Percentiles rank a stretch among this genome's conserved stretches.
These are phyloP conservation scores for Drosophila buzzatii DNA, from an alignment of 2,888 invertebrate genomes.

Conservation along the genomic window DNA sequence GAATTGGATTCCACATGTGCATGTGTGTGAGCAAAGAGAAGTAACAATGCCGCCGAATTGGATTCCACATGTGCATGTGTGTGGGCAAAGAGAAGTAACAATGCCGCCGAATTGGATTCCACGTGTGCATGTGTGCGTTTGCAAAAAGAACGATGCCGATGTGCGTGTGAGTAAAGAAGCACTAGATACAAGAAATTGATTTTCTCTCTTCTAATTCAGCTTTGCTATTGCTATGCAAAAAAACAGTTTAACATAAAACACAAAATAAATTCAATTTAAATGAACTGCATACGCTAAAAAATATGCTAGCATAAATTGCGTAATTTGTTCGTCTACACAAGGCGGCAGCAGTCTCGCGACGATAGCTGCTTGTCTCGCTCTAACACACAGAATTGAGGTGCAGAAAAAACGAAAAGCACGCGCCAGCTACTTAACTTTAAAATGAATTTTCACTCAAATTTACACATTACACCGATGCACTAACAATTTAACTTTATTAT, in stretches of 20 bases:
- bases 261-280: neutral
- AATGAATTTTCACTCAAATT: neutral
- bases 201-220: neutral
- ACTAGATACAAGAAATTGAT: neutral
- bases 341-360: neutral
- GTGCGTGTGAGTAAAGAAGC: neutral
- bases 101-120: neutral
- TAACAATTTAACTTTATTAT: constrained; percentile 1
- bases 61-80: neutral
- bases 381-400: neutral
- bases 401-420: neutral
- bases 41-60: neutral
- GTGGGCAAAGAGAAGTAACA: neutral
- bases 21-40: neutral
- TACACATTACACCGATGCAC: neutral
- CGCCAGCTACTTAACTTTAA: neutral
- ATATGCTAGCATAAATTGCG: neutral
- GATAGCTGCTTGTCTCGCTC: constrained; percentile 2
- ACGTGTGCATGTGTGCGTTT: neutral
- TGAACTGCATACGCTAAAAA: neutral
- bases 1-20: neutral
- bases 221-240: neutral
- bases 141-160: neutral
- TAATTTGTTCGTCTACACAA: neutral
- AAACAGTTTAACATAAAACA: neutral